Base-by-base conservation (phyloP, 2,888 invertebrate species). In the Drosophila maculinotata region DNA sequence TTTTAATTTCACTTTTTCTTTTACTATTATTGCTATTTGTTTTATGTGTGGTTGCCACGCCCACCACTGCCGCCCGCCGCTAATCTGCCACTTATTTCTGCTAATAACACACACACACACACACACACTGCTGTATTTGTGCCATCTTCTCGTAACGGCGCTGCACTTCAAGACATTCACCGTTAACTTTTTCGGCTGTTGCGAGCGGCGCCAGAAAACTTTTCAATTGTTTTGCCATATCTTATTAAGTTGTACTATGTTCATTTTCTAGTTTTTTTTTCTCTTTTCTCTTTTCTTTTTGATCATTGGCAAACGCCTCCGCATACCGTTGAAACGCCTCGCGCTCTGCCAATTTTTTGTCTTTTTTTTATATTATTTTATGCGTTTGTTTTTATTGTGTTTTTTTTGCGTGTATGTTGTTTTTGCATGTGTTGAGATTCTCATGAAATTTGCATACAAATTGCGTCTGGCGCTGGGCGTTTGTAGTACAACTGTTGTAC, bases 381-480 rank as follows among this genome's bases (percentile, higher is more conserved):
- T 39, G 56, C 33, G 31, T 48, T 44, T 59, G 48, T 63, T 68
- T 42, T 73, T 63, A 51, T 65, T 64, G 58, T 60, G 38, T 30
- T 59, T 52, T 26, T 51, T 60, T 56, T 68, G 72, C 14, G 49
- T 47, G 17, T 51, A 33, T 68, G 67, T 57, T 70, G 74, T 76
- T 79, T 76, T 78, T 82, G 76, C 86, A 89, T 89, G 87, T 87
- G 88, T 88, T 83, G 81, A 79, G 79, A 80, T 83, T 85, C 87
- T 78, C 89, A 88, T 87, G 82, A 86, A 89, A 89, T 89, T 89
- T 90, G 90, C 90, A 90, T 89, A 89, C 90, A 89, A 89, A 89
- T 89, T 89, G 89, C 89, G 89, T 89, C 89, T 89, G 80, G 65
- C 65, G 65, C 78, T 78, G 75, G 59, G 62, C 62, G 70, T 53